Percentiles rank a stretch among this genome's conserved stretches.
These are phyloP conservation scores for Sympetrum striolatum DNA, from an alignment of 2,888 invertebrate genomes.

Conservation along the genomic window DNA sequence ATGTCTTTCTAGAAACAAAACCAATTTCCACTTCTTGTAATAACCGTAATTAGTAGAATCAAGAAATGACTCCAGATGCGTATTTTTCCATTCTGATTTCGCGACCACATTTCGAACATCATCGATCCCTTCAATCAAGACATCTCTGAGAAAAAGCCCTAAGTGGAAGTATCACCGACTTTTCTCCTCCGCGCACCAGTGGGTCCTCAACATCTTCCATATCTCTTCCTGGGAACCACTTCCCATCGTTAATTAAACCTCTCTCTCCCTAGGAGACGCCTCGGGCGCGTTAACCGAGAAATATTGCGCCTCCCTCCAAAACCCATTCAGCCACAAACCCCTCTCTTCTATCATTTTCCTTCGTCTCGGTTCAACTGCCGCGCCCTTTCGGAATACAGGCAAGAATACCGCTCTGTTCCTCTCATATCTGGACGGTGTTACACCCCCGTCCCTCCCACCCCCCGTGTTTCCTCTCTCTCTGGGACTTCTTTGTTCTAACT, in stretches of 20 bases:
- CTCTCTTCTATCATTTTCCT: background rate
- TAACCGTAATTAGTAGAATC: no score
- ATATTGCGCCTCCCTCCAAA: slow-evolving; percentile 4
- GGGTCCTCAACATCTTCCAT: background rate
- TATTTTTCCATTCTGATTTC: no score
- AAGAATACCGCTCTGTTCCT: background rate
- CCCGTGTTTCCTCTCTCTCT: background rate
- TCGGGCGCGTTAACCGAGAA: slow-evolving; percentile 28
- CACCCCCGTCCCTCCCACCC: background rate
- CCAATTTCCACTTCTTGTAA: no score
- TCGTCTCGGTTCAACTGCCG: background rate
- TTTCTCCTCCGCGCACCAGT: background rate
- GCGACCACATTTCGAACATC: no score
- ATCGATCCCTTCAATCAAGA: no score
- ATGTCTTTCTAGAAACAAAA: no score
- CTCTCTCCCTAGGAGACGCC: slow-evolving; percentile 20
- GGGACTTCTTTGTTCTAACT: background rate
- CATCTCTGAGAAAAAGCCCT: no score
- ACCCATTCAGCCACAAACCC: background rate
- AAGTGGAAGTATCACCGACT: background rate
- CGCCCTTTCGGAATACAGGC: background rate
- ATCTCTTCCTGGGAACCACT: background rate
- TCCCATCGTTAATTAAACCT: slow-evolving; percentile 22
- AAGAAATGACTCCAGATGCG: no score
- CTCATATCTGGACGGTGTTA: slow-evolving; percentile 31